Evolutionary conservation across 2,113 vertebrate genomes (phyloP), one percentile per base, ranked within the genome.

Genomic region (Daboia siamensis): DNA sequence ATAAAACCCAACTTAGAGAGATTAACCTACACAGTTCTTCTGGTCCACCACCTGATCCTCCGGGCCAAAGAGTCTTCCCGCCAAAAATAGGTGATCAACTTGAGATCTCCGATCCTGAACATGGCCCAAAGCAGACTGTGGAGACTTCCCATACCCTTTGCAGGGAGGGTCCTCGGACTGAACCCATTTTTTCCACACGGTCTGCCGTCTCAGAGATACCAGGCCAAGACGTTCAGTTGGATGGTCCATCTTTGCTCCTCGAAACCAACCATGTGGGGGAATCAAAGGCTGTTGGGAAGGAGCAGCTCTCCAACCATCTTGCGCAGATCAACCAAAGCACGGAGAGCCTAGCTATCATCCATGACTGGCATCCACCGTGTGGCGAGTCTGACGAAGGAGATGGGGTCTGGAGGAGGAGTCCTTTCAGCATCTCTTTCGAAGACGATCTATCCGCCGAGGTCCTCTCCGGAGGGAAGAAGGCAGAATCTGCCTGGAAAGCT

Each of bases 231-330:
- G 39, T 94, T 54, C 93, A 20, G 56, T 90, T 96, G 5, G 94
- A 96, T 39, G 90, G 56, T 61, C 93, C 48, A 0, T 96, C 97
- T 90, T 95, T 96, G 51, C 94, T 92, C 5, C 93, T 20, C 8
- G 64, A 92, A 0, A 9, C 29, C 55, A 88, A 54, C 12, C 51
- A 92, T 4, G 92, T 23, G 1, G 93, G 24, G 44, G 96, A 94
- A 87, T 15, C 0, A 0, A 44, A 7, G 17, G 24, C 0, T 48
- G 11, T 74, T 21, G 94, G 93, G 92, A 93, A 91, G 21, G 51
- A 94, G 0, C 52, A 0, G 84, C 93, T 95, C 89, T 95, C 86
- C 51, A 21, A 69, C 80, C 91, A 29, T 0, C 91, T 24, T 0
- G 10, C 26, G 2, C 59, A 88, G 44, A 39, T 86, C 87, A 92